Percentiles rank a stretch among this genome's conserved stretches.
These are phyloP conservation scores for Andricus curvator DNA, from an alignment of 2,888 invertebrate species.

Conservation along the genomic window DNA sequence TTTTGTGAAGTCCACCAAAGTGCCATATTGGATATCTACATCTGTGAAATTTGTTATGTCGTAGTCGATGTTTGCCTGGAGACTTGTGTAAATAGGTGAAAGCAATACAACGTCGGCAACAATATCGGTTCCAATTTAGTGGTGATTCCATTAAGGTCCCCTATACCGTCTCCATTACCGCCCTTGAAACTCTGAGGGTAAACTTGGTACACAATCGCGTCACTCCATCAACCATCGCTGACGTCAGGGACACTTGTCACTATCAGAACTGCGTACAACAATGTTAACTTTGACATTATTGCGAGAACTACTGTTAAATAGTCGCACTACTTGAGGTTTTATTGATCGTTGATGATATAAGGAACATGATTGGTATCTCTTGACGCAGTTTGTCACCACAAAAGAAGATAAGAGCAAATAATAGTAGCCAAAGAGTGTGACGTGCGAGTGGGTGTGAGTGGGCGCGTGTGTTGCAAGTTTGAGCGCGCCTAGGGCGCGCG, in stretches of 20 bases:
- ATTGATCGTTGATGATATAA: constrained; percentile 69
- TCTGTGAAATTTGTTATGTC: constrained; percentile 74
- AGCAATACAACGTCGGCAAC: too few relatives aligned
- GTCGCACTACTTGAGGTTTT: not conserved
- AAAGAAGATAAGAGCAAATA: not conserved
- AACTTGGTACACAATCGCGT: not conserved
- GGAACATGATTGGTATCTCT: constrained; percentile 90
- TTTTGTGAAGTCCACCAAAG: constrained; percentile 84
- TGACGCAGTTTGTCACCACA: not conserved
- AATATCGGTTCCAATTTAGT: too few relatives aligned
- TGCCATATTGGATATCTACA: constrained; percentile 78
- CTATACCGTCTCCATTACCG: constrained; percentile 65
- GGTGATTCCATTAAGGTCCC: too few relatives aligned
- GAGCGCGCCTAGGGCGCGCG: too few relatives aligned
- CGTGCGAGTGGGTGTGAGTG: too few relatives aligned
- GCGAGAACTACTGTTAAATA: constrained; percentile 73
- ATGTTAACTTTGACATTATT: constrained; percentile 41
- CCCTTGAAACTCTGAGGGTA: not conserved
- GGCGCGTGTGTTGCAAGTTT: too few relatives aligned
- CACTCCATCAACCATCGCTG: not conserved
- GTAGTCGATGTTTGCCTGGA: constrained; percentile 84
- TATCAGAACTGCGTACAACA: not conserved
- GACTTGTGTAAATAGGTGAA: constrained; percentile 77
- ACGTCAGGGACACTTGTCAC: not conserved
- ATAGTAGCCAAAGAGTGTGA: not conserved